Conservation (phyloP, 1,140 invertebrate species). For the Plectrocnemia conspersa region DNA sequence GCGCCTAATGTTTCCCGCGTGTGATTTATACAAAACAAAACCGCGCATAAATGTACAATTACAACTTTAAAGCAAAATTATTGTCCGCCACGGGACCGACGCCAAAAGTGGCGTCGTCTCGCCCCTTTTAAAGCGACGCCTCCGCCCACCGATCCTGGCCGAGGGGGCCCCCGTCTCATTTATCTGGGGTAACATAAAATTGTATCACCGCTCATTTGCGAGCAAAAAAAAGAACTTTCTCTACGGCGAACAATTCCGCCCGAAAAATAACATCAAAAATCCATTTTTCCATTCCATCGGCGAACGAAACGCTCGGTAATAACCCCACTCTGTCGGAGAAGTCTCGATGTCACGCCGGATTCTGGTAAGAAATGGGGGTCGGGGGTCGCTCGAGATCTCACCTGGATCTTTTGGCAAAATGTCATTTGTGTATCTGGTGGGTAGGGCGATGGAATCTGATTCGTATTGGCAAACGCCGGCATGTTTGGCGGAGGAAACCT, state of each 20-base stretch:
- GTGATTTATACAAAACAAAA: conserved; percentile 8
- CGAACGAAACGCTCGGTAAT: conserved; percentile 27
- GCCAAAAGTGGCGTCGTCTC: conserved; percentile 9
- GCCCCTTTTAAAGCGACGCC: not conserved
- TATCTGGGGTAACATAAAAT: conserved; percentile 29
- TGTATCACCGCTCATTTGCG: conserved; percentile 34
- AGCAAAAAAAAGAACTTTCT: conserved; percentile 26
- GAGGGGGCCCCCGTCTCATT: conserved; percentile 1
- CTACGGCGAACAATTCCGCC: conserved; percentile 29
- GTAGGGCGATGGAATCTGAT: not conserved
- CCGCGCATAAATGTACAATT: conserved; percentile 15
- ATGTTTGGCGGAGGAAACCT: not conserved
- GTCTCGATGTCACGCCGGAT: not conserved
- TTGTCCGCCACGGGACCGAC: conserved; percentile 15
- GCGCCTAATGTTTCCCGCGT: conserved; percentile 9
- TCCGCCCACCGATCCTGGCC: no score
- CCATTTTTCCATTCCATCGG: conserved; percentile 34
- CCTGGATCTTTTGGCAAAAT: conserved; percentile 9
- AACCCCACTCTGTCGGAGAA: conserved; percentile 14
- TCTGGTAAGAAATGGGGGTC: not conserved
- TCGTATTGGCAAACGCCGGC: not conserved
- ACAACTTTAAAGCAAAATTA: conserved; percentile 20
- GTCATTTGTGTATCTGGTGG: conserved; percentile 16
- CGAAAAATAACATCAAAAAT: conserved; percentile 36
- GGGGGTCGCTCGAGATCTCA: conserved; percentile 9